Evolutionary conservation across 2,113 vertebrate species (phyloP).

Genomic region (Mesocricetus auratus): DNA sequence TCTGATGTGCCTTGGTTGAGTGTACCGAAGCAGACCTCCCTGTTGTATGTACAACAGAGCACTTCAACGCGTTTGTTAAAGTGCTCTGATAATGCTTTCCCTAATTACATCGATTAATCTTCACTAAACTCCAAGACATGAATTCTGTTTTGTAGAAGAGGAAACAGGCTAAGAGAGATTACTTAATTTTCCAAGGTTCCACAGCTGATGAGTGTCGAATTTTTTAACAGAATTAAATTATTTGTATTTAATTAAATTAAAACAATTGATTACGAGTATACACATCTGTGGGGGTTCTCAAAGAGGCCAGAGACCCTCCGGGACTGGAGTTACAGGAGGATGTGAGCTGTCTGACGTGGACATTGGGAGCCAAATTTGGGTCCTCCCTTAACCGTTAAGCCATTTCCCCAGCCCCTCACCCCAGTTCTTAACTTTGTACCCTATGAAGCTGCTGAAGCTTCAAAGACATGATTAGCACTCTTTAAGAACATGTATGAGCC

Average conservation of each 20-base stretch:
- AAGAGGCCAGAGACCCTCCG: neutral
- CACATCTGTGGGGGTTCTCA: neutral
- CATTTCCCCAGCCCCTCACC: neutral
- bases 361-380: neutral
- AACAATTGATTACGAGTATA: neutral
- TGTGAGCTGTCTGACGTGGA: neutral
- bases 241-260: neutral
- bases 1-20: neutral
- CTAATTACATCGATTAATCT: neutral
- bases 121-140: neutral
- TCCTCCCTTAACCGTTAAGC: neutral
- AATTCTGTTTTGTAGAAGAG: neutral
- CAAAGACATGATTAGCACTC: neutral
- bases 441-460: slow-evolving; percentile 1
- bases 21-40: neutral
- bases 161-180: neutral
- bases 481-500: neutral
- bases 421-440: neutral
- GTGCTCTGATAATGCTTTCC: neutral
- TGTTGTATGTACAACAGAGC: neutral
- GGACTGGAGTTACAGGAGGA: neutral
- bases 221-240: neutral
- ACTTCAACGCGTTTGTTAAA: neutral
- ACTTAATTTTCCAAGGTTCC: neutral
- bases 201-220: neutral